Conservation (phyloP, 2,888 invertebrate species). For the Macaria notata region DNA sequence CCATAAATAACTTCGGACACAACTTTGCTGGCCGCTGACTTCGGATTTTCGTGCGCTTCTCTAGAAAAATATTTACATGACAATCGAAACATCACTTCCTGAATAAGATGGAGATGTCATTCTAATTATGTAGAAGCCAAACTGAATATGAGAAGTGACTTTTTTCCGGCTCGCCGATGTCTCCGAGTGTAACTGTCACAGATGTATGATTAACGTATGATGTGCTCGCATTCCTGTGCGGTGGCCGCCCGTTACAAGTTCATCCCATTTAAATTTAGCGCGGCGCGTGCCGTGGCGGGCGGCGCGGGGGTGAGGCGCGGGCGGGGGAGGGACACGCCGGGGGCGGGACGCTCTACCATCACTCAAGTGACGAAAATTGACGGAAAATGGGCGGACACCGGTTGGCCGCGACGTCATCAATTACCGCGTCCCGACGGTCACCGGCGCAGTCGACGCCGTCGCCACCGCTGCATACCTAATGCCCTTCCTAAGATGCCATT, state of each 20-base stretch:
- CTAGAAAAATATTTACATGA: not conserved
- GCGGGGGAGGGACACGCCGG: conserved; percentile 42
- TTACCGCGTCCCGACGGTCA: conserved; percentile 78
- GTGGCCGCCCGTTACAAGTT: conserved; percentile 78
- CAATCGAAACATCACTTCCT: conserved; percentile 2
- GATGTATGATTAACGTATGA: conserved; percentile 77
- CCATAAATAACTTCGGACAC: conserved; percentile 21
- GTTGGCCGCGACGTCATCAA: conserved; percentile 80
- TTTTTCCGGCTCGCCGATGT: conserved; percentile 60
- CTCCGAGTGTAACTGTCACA: conserved; percentile 73
- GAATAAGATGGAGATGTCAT: conserved; percentile 4
- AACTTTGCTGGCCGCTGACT: conserved; percentile 6
- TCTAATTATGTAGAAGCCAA: conserved; percentile 35
- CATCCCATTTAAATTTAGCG: conserved; percentile 81
- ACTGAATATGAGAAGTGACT: conserved; percentile 39
- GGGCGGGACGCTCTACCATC: conserved; percentile 78
- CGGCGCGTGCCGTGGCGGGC: conserved; percentile 74
- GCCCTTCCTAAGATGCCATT: conserved; percentile 59
- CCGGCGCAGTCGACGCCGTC: conserved; percentile 59
- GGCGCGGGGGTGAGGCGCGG: conserved; percentile 40
- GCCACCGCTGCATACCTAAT: conserved; percentile 70
- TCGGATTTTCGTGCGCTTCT: not conserved
- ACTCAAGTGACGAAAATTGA: conserved; percentile 83
- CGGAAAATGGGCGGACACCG: conserved; percentile 82
- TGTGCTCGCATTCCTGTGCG: conserved; percentile 69